phyloP scores from a whole-genome alignment of 2,797 vertebrate species.

The Thalassophryne amazonica region DNA sequence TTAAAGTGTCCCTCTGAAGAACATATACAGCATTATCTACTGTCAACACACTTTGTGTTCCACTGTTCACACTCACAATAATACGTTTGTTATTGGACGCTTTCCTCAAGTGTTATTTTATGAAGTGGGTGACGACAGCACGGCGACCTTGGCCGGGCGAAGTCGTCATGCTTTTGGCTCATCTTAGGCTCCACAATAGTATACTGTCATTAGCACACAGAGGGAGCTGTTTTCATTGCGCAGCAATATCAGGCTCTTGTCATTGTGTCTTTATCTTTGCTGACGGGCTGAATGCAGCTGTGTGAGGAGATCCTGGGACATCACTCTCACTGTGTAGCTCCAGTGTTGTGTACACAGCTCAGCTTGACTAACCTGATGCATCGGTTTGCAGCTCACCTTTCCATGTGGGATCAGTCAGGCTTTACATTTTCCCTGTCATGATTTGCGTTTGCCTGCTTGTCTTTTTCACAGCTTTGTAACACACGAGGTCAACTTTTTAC shows the following conservation, averaged over 20 bases:
- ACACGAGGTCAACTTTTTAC: conserved; percentile 6
- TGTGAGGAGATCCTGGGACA: conserved; percentile 25
- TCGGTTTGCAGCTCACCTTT: conserved; percentile 30
- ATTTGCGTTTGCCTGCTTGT: conserved; percentile 13
- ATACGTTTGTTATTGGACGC: conserved; percentile 31
- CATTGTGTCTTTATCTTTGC: conserved; percentile 28
- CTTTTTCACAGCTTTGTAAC: conserved; percentile 20
- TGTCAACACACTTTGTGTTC: conserved; percentile 36
- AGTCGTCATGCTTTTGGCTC: conserved; percentile 53
- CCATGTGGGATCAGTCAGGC: conserved; percentile 10
- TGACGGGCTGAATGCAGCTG: conserved; percentile 43
- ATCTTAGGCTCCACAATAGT: conserved; percentile 61
- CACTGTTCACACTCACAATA: conserved; percentile 36
- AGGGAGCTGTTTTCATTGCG: conserved; percentile 64
- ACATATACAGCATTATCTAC: conserved; percentile 3
- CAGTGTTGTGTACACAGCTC: conserved; percentile 67
- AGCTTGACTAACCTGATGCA: conserved; percentile 25
- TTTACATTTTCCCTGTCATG: not conserved
- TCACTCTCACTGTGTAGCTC: conserved; percentile 3
- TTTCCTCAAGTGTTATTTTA: conserved; percentile 28
- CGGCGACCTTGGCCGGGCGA: conserved; percentile 33
- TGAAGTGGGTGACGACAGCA: conserved; percentile 58
- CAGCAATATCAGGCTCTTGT: conserved; percentile 58
- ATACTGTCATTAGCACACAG: conserved; percentile 66
- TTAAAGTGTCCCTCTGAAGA: not conserved